phyloP scores from a whole-genome alignment of 2,888 invertebrate species.

The Isotomurus palustris region DNA sequence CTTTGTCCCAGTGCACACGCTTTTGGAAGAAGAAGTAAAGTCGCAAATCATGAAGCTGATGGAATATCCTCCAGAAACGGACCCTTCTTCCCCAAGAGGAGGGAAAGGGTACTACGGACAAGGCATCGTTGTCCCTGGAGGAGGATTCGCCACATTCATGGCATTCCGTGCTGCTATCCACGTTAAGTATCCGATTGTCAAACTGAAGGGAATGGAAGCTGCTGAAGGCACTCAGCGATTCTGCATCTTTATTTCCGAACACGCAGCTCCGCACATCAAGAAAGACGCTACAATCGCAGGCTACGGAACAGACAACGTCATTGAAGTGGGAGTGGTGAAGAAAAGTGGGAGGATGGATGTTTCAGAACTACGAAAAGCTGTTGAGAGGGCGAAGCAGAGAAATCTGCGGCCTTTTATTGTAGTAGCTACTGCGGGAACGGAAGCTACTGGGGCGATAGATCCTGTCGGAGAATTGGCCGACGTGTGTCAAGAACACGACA shows the following conservation, averaged over 20 bases:
- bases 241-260: slow-evolving; percentile 11
- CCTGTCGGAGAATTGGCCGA: slow-evolving; percentile 7
- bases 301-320: slow-evolving; percentile 6
- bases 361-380: neutral
- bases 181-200: slow-evolving; percentile 7
- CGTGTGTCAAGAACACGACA: slow-evolving; percentile 5
- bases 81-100: no score
- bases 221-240: neutral
- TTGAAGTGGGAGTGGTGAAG: slow-evolving; percentile 1
- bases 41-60: neutral
- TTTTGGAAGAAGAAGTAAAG: slow-evolving; percentile 26
- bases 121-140: slow-evolving; percentile 12
- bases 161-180: slow-evolving; percentile 8
- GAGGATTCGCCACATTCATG: slow-evolving; percentile 10
- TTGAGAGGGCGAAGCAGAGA: neutral
- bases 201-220: slow-evolving; percentile 9
- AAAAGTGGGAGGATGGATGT: slow-evolving; percentile 17
- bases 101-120: no score
- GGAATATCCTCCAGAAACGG: slow-evolving; percentile 17
- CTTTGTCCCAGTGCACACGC: slow-evolving; percentile 28
- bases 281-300: slow-evolving; percentile 16
- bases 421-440: slow-evolving; percentile 20
- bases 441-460: slow-evolving; percentile 15
- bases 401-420: slow-evolving; percentile 12
- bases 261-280: slow-evolving; percentile 9